Evolutionary conservation across 2,888 invertebrate genomes (phyloP), one percentile per base, ranked within the genome.

Genomic region (Herminia tarsipennalis): DNA sequence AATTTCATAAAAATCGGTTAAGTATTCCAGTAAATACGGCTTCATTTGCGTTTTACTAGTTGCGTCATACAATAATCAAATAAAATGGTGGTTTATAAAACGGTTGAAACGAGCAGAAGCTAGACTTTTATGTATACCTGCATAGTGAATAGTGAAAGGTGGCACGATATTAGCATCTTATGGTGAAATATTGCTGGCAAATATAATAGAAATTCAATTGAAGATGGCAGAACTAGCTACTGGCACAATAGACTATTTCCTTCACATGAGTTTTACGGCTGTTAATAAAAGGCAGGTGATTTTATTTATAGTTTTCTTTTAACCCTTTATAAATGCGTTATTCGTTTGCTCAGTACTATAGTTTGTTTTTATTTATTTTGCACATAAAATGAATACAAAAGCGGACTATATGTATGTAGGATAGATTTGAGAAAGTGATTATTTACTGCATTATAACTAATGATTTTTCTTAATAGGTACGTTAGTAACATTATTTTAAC

Each of bases 181-280:
- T 8, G n/a, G 18, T 27, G 28, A 16, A 27, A 17, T 36, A 36
- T 24, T 13, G 5, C 29, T 37, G 25, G 35, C 16, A 37, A 42
- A 37, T 36, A 43, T 25, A 43, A 37, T 43, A 43, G 25, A n/a
- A 24, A 37, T 30, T 32, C 30, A 43, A 36, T 37, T 13, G 3
- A 22, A 18, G 4, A 16, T 5, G 24, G 4, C 12, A 18, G 16
- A 29, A 14, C 35, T 33, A 16, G 13, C 33, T 20, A 16, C n/a
- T 25, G 10, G 10, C n/a, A 37, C 30, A 43, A 43, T 37, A 6
- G 36, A 3, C 25, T 14, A 37, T 32, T 37, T 43, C 30, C 43
- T 37, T 43, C 36, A 32, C 36, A 37, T 10, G 32, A n/a, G 4
- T 30, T 43, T 43, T 43, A 43, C 25, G 36, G 32, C 36, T 28